A percentile compares a stretch with the other conserved stretches of the same genome.
Conservation (phyloP, 2,113 vertebrate genomes). For the Genyomyrus donnyi region DNA sequence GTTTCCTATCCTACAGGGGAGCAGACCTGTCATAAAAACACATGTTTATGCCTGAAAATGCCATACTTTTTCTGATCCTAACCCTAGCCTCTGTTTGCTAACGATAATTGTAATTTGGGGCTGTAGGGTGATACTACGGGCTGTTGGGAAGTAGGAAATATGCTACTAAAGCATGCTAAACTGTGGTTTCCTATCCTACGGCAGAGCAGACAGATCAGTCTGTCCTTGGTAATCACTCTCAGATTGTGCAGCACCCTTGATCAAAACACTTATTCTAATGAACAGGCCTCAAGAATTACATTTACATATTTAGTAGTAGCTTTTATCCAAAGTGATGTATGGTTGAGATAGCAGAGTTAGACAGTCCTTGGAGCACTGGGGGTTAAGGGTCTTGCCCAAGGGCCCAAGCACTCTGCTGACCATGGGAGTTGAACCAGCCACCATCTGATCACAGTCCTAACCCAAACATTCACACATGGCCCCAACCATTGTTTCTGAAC, state of each 20-base stretch:
- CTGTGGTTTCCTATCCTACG: no score
- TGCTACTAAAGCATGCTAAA: no score
- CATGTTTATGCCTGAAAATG: no score
- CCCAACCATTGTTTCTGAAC: not conserved
- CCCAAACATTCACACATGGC: not conserved
- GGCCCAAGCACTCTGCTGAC: not conserved
- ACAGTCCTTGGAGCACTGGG: not conserved
- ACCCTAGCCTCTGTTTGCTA: no score
- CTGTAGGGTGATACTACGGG: no score
- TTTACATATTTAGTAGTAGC: not conserved
- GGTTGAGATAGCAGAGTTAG: not conserved
- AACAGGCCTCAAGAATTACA: not conserved
- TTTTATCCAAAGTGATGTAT: not conserved
- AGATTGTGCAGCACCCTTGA: not conserved
- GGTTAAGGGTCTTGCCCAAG: not conserved
- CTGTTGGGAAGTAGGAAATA: no score
- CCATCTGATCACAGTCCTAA: not conserved
- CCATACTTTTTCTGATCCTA: no score
- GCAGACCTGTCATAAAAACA: no score
- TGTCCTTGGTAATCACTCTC: not conserved
- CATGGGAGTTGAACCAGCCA: not conserved
- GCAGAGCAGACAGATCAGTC: not conserved
- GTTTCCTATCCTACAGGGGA: no score
- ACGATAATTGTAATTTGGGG: no score
- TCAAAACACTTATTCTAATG: not conserved